phyloP scores from a whole-genome alignment of 1,140 invertebrate species.

The Aethina tumida region DNA sequence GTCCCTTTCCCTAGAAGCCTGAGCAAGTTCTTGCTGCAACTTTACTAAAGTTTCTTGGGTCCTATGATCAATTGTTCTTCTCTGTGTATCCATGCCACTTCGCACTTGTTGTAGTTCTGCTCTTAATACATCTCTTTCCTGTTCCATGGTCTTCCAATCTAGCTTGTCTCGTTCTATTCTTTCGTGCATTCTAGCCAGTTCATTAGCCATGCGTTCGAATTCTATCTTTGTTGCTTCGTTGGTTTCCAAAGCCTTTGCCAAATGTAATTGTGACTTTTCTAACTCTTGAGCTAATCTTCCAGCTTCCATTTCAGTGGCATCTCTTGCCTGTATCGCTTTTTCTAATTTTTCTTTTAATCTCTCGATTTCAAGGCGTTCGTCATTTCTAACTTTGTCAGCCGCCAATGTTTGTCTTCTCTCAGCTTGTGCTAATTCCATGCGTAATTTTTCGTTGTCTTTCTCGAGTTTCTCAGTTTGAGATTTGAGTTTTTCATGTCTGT shows the following conservation, averaged over 20 bases:
- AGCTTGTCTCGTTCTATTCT: conserved; percentile 57
- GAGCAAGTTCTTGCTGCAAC: conserved; percentile 58
- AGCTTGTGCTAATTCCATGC: conserved; percentile 56
- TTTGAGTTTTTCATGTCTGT: conserved; percentile 73
- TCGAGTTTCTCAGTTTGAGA: conserved; percentile 55
- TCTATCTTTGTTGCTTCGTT: conserved; percentile 70
- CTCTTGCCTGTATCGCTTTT: conserved; percentile 66
- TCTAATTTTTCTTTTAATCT: conserved; percentile 75
- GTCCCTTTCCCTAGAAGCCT: conserved; percentile 59
- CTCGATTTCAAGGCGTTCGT: conserved; percentile 63
- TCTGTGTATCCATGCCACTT: conserved; percentile 55
- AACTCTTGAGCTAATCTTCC: conserved; percentile 75
- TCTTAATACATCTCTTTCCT: conserved; percentile 59
- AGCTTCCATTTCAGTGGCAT: conserved; percentile 74
- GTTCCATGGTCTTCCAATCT: conserved; percentile 52
- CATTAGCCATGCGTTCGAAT: conserved; percentile 69
- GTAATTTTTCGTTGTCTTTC: conserved; percentile 63
- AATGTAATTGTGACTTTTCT: conserved; percentile 72
- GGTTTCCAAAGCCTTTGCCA: conserved; percentile 70
- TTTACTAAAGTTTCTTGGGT: conserved; percentile 55
- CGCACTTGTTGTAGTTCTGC: conserved; percentile 56
- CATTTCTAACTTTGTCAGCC: conserved; percentile 49
- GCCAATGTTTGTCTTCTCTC: conserved; percentile 51
- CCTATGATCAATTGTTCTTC: conserved; percentile 47
- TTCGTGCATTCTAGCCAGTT: conserved; percentile 68